Evolutionary conservation across 35 echinoderm and acorn worm species (phyloP).

Genomic region (Ophiothrix spiculata): DNA sequence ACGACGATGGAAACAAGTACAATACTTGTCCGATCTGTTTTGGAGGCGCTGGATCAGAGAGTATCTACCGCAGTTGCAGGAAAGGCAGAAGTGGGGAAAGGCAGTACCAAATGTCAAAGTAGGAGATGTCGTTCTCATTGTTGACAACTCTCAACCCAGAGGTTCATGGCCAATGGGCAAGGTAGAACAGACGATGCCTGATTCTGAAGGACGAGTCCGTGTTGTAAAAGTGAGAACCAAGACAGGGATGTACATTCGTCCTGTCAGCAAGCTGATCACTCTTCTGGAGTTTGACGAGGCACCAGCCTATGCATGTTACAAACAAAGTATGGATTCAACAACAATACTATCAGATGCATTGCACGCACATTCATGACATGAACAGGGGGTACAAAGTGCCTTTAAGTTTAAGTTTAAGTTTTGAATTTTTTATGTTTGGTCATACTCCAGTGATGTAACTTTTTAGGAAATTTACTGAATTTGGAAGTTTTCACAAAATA

Average conservation of each 20-base stretch:
- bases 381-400: too few species aligned
- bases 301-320: too few species aligned
- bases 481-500: too few species aligned
- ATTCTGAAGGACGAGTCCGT: slow-evolving; percentile 23
- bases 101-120: slow-evolving; percentile 2
- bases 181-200: slow-evolving; percentile 20
- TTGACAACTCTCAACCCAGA: slow-evolving; percentile 17
- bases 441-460: too few species aligned
- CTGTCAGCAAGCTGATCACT: slow-evolving; percentile 28
- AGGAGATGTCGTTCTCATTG: slow-evolving; percentile 33
- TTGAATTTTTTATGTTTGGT: too few species aligned
- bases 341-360: too few species aligned
- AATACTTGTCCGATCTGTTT: slow-evolving; percentile 48
- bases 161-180: slow-evolving; percentile 33
- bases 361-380: too few species aligned
- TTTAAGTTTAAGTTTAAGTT: too few species aligned
- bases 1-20: slow-evolving; percentile 41
- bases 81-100: slow-evolving; percentile 44
- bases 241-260: background rate
- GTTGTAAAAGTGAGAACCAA: slow-evolving; percentile 16
- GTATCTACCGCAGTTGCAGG: slow-evolving; percentile 48
- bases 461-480: too few species aligned
- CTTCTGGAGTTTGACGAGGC: too few species aligned
- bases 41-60: slow-evolving; percentile 57
- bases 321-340: too few species aligned